Conservation (phyloP, 1,140 invertebrate genomes). For the Dendroctonus valens region DNA sequence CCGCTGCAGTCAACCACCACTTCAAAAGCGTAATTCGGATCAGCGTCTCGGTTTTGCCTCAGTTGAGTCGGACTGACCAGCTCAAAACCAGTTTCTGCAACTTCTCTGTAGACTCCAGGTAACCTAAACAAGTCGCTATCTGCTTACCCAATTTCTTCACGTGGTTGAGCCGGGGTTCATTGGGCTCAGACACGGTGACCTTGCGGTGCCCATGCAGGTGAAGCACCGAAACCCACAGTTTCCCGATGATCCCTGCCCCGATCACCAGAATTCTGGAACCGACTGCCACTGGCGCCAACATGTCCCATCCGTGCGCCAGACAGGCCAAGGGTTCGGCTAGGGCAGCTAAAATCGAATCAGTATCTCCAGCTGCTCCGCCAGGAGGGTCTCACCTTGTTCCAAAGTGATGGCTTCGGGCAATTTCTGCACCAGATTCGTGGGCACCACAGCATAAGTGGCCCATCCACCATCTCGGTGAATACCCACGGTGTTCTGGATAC, state of each 20-base stretch:
- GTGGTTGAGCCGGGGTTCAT: slow-evolving; percentile 54
- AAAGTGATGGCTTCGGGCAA: slow-evolving; percentile 55
- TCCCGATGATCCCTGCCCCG: slow-evolving; percentile 71
- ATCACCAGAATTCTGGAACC: slow-evolving; percentile 62
- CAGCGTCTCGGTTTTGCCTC: slow-evolving; percentile 48
- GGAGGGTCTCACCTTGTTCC: slow-evolving; percentile 53
- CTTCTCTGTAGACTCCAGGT: background rate
- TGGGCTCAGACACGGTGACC: slow-evolving; percentile 65
- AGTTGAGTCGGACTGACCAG: slow-evolving; percentile 58
- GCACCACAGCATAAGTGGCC: slow-evolving; percentile 61
- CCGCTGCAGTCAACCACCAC: slow-evolving; percentile 69
- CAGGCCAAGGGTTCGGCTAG: slow-evolving; percentile 68
- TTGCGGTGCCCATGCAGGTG: slow-evolving; percentile 66
- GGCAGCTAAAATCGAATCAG: slow-evolving; percentile 50
- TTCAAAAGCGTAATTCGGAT: slow-evolving; percentile 54
- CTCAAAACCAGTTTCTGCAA: slow-evolving; percentile 45
- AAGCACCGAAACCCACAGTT: slow-evolving; percentile 63
- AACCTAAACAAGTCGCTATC: background rate
- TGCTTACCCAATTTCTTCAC: slow-evolving; percentile 58
- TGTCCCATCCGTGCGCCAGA: slow-evolving; percentile 65
- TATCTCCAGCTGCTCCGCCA: background rate
- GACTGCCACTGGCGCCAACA: slow-evolving; percentile 58
- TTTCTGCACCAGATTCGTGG: slow-evolving; percentile 59
- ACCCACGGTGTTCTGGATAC: slow-evolving; percentile 63
- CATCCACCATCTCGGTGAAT: slow-evolving; percentile 67